Base-by-base conservation (phyloP, 2,888 invertebrate genomes). In the Ennomos erosarius region DNA sequence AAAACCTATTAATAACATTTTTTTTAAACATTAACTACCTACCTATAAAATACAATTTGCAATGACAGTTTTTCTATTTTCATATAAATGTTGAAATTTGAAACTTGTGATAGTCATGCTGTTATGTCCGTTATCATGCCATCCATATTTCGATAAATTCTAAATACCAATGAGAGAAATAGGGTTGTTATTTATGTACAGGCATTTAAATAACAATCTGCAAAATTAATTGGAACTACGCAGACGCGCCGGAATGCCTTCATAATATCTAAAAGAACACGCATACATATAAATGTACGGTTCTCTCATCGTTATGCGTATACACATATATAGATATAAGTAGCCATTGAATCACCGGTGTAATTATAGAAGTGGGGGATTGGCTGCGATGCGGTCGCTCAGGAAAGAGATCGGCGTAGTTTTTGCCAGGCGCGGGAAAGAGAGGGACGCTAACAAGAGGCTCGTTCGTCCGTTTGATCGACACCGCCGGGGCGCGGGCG, bases 341-440 rank as follows among this genome's bases (percentile, higher is more conserved):
- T 88, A 89, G 91, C 90, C 88, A 92, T 92, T 92, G 92, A 92
- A 92, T 92, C 91, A 91, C 90, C 90, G 87, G 84, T 89, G 91
- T 92, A 92, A 92, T 92, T 92, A 92, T 92, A 92, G 90, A 92
- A 92, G 91, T 90, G 91, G 92, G 92, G 92, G 91, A 90, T 91
- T 90, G 91, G 90, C 89, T 91, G 90, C 85, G 90, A 86, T 89
- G 90, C 87, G 85, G 88, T 83, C 71, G 81, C 64, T 88, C 74
- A 81, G 59, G 84, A 81, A 67, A 63, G 79, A 80, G 87, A 88
- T 69, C 65, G 78, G 72, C 67, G 75, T 79, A 82, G 69, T 73
- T 73, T 65, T 65, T 59, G 55, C 65, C 68, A 67, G 50, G 76
- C 59, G 89, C 72, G 80, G 47, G 84, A 90, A 73, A 68, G 81